Evolutionary conservation across 2,888 invertebrate species (phyloP), one percentile per base, ranked within the genome.

Genomic region (Agonopterix heracliana): DNA sequence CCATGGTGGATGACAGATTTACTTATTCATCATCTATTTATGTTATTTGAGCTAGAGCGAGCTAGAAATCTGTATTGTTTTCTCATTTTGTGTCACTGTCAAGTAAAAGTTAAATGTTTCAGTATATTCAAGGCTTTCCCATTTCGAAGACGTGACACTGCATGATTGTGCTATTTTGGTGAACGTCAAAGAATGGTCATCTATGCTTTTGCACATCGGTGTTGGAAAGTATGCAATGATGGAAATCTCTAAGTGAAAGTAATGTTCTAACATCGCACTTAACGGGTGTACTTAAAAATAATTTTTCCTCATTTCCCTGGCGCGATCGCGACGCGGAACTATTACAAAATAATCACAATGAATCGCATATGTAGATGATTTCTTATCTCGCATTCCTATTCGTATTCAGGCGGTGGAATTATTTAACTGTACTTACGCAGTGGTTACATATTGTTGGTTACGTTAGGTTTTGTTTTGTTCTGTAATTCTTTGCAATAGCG

Each of bases 221-320:
- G 79, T 82, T 86, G 82, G 87, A 84, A 86, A 85, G 85, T 81
- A 66, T 73, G 67, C 68, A 74, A 71, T 77, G 75, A 81, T 84
- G 83, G 76, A 81, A 81, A 80, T 79, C 64, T 58, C 64, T 58
- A 47, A 64, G 74, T 69, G 76, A 78, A 77, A 75, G 74, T 71
- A 36, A 44, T 42, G 46, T 34, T 41, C 41, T 34, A 12, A 17
- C 46, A 34, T n/a, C 38, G 9, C 38, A n/a, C 52, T 61, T 57
- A 60, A 61, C 62, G 55, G 50, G 50, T 52, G 56, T 54, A 59
- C 52, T 63, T 60, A 60, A 63, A 66, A 61, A 62, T 51, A 51
- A 53, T 56, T 74, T 78, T 81, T 76, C 76, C 71, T 68, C 63
- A 68, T 79, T 81, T 78, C 71, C 74, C 68, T 64, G 55, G 52